These are phyloP conservation scores for Drosophila limbata DNA, from an alignment of 2,888 invertebrate species.

Conservation along the genomic window DNA sequence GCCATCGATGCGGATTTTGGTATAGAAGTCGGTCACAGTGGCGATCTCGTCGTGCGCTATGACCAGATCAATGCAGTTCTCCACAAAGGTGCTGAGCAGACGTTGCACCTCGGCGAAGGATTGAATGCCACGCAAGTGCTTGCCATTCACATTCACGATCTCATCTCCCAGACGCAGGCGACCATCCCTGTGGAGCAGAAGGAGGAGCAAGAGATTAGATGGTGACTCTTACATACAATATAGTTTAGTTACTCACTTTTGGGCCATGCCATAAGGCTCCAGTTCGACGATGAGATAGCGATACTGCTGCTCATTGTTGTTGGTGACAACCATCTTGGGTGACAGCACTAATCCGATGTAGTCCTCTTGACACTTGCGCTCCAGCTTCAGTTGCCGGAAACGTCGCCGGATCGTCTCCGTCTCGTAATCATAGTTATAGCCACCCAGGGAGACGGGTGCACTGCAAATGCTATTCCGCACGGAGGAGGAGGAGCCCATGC, in stretches of 20 bases:
- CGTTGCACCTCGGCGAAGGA: slow-evolving; percentile 89
- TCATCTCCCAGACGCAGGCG: slow-evolving; percentile 94
- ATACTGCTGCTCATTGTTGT: slow-evolving; percentile 87
- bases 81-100: slow-evolving; percentile 84
- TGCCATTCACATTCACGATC: slow-evolving; percentile 95
- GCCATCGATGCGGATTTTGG: slow-evolving; percentile 84
- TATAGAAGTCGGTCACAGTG: slow-evolving; percentile 85
- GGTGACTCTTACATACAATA: neutral
- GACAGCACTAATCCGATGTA: slow-evolving; percentile 90
- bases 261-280: slow-evolving; percentile 89
- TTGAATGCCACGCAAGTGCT: slow-evolving; percentile 90
- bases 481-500: slow-evolving; percentile 30
- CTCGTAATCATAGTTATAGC: slow-evolving; percentile 86
- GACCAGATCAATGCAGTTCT: slow-evolving; percentile 87
- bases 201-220: neutral
- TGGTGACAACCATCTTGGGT: slow-evolving; percentile 87
- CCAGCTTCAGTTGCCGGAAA: slow-evolving; percentile 89
- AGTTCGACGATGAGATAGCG: slow-evolving; percentile 88
- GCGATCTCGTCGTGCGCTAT: slow-evolving; percentile 89
- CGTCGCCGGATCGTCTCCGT: slow-evolving; percentile 87
- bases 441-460: slow-evolving; percentile 84
- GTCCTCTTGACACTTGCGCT: slow-evolving; percentile 89
- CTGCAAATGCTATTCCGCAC: slow-evolving; percentile 77
- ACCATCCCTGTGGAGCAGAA: slow-evolving; percentile 88
- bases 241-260: slow-evolving; percentile 81